phyloP scores from a whole-genome alignment of 64 coral and sea anemone species.

The Pocillopora damicornis region DNA sequence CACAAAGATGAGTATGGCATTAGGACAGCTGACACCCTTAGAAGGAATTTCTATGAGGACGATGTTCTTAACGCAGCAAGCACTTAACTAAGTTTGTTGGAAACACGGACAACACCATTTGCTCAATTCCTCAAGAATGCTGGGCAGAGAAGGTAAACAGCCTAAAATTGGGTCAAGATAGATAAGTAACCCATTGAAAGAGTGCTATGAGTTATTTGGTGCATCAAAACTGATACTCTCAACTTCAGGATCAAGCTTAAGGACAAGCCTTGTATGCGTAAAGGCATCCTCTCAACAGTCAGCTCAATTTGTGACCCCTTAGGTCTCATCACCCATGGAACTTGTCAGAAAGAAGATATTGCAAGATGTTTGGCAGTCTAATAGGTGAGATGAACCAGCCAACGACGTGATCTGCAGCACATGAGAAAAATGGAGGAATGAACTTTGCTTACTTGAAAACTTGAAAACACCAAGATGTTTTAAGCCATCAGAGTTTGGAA shows the following conservation, averaged over 20 bases:
- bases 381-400: no score
- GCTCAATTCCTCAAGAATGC: conserved; percentile 33
- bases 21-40: no score
- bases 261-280: conserved; percentile 19
- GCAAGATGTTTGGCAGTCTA: no score
- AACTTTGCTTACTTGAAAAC: no score
- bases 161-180: conserved; percentile 20
- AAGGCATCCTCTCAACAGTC: conserved; percentile 33
- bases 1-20: no score
- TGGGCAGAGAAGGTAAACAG: conserved; percentile 37
- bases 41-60: no score
- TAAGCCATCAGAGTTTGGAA: no score
- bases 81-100: conserved; percentile 48
- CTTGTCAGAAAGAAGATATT: neutral
- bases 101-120: conserved; percentile 26
- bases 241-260: conserved; percentile 33
- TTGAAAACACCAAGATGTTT: no score
- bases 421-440: no score
- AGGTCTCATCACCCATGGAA: conserved; percentile 24
- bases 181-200: conserved; percentile 46
- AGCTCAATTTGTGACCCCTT: conserved; percentile 36
- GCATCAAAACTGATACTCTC: conserved; percentile 24
- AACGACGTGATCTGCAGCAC: no score
- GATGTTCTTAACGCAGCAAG: no score
- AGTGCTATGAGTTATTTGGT: conserved; percentile 16